Conservation (phyloP, 1,140 invertebrate species). For the Armadillidium nasatum region DNA sequence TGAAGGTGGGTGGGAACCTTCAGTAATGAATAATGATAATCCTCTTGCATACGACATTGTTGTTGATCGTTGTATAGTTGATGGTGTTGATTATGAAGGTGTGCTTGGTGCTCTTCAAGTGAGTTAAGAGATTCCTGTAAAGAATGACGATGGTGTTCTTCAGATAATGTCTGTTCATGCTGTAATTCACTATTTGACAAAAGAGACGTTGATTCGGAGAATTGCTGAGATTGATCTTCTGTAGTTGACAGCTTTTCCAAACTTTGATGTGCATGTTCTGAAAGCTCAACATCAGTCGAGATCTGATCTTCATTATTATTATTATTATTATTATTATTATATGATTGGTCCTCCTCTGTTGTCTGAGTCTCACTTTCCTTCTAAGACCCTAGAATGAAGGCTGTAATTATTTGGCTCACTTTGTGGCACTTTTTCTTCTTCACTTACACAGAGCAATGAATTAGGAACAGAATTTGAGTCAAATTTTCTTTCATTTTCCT, state of each 20-base stretch:
- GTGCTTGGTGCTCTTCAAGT: neutral
- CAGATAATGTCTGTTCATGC: neutral
- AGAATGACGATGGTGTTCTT: neutral
- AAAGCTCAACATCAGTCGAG: neutral
- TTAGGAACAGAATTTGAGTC: neutral
- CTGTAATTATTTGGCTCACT: neutral
- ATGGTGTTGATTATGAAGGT: conserved; percentile 1
- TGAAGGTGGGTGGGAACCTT: neutral
- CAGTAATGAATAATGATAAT: neutral
- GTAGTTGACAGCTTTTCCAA: neutral
- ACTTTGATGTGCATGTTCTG: neutral
- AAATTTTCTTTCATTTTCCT: neutral
- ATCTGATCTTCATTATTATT: neutral
- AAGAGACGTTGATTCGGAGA: neutral
- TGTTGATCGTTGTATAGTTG: neutral
- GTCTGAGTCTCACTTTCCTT: neutral
- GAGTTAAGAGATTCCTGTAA: neutral
- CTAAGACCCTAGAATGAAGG: neutral
- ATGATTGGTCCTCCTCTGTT: neutral
- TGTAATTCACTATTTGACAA: neutral
- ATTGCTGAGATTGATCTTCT: neutral
- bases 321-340: neutral
- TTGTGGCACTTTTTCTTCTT: neutral
- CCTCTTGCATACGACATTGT: neutral
- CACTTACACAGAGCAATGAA: no score